These are phyloP conservation scores for Okamejei kenojei DNA, from an alignment of 2,797 vertebrate species.

Conservation along the genomic window DNA sequence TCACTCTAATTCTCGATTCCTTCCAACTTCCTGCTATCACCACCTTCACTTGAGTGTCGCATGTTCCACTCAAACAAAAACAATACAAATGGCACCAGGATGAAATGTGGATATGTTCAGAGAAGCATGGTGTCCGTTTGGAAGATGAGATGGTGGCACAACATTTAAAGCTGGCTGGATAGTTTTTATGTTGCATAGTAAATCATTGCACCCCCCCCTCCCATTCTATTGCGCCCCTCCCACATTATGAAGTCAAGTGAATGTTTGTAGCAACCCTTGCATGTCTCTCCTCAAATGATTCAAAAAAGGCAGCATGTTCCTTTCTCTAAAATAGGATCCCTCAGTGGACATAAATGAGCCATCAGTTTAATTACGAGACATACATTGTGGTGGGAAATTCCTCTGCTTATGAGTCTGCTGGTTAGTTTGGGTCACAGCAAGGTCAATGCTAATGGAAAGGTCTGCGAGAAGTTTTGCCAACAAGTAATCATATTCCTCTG, in stretches of 20 bases:
- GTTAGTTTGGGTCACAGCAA: background rate
- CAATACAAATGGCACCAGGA: slow-evolving; percentile 63
- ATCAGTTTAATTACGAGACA: slow-evolving; percentile 52
- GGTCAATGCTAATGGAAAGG: background rate
- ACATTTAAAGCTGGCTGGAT: slow-evolving; percentile 56
- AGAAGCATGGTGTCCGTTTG: slow-evolving; percentile 49
- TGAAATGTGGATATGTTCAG: slow-evolving; percentile 55
- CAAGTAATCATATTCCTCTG: background rate
- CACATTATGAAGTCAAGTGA: slow-evolving; percentile 55
- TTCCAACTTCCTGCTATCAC: background rate
- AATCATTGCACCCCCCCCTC: slow-evolving; percentile 56
- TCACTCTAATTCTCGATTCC: slow-evolving; percentile 50
- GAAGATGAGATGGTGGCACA: slow-evolving; percentile 68
- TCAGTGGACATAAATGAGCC: slow-evolving; percentile 53
- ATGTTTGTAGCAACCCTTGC: slow-evolving; percentile 53
- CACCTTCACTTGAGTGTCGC: slow-evolving; percentile 63
- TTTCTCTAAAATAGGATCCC: slow-evolving; percentile 44
- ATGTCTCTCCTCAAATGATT: background rate
- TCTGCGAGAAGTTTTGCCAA: background rate
- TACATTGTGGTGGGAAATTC: background rate
- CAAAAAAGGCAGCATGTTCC: slow-evolving; percentile 52
- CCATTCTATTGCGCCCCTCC: background rate
- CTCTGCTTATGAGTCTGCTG: background rate
- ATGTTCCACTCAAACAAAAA: slow-evolving; percentile 65
- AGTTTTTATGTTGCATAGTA: slow-evolving; percentile 82